Evolutionary conservation across 2,888 invertebrate genomes (phyloP), one percentile per base, ranked within the genome.

Genomic region (Megastigmus dorsalis): DNA sequence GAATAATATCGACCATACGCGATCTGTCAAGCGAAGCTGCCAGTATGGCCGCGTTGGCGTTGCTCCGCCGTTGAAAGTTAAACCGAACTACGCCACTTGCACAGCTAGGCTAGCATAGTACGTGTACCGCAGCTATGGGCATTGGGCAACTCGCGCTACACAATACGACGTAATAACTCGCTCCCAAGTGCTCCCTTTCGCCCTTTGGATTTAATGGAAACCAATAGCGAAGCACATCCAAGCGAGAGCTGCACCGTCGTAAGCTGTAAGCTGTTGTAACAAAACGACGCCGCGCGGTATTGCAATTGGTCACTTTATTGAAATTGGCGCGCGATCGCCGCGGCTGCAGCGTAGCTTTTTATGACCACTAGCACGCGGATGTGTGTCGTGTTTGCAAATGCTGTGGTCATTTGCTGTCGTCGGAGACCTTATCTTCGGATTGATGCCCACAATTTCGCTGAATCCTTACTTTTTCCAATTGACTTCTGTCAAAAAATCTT

Each of bases 301-400:
- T n/a, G 10, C 38, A 55, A 1, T 30, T 23, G 28, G 18, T 33
- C 62, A 66, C 54, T 18, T 66, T 54, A 62, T 62, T 62, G 62
- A 62, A 62, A 62, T 62, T 62, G 45, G 62, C 48, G 48, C 62
- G 33, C 13, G 48, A 45, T 18, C 30, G 62, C 62, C 36, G 18
- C 15, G 23, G 6, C 23, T n/a, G n/a, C n/a, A n/a, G n/a, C n/a
- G n/a, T n/a, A n/a, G 6, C 28, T 48, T 26, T 60, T 59, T 60
- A 60, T 41, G 28, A 23, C 15, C 45, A 45, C 15, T 60, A 45
- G 28, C 30, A 41, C 41, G 59, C 28, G 15, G 26, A 41, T 41
- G 26, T 59, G n/a, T 4, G 10, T 3, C 15, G 15, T 41, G 33
- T 57, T 26, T 59, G n/a, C n/a, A n/a, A n/a, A n/a, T n/a, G n/a